Evolutionary conservation across 2,797 vertebrate genomes (phyloP), one percentile per base, ranked within the genome.

Genomic region (Stomatorhinus walkeri): DNA sequence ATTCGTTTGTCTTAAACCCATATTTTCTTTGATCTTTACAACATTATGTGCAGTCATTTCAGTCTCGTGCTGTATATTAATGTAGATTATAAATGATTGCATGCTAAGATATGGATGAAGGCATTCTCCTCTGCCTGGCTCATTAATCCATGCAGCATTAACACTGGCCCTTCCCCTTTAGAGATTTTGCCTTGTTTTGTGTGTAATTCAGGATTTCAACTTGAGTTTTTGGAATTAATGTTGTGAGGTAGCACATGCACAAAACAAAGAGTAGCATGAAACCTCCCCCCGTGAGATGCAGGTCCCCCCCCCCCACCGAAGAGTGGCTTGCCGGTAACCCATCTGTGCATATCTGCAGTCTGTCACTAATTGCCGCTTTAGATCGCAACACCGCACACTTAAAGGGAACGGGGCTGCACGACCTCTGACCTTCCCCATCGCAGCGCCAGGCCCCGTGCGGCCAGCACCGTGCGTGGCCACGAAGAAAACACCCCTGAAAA

Each of bases 341-440:
- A 68, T 87, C 87, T 87, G 56, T 87, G 87, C 56, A n/a, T 24
- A 68, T 43, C n/a, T 68, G 49, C 22, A 64, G 87, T 48, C 56
- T 87, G 87, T 87, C 56, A 22, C 59, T 87, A 87, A 87, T 87
- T 87, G 87, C 87, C 2, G 22, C 16, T 87, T 87, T 22, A 87
- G 59, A 36, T 43, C 54, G 7, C 19, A 43, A 43, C 54, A 14
- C 2, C 32, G 32, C 24, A 46, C 86, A 9, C 28, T 61, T 43
- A 40, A 46, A 43, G 19, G 36, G 52, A 87, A 43, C 7, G 16
- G 36, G 28, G 87, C 40, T 19, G 36, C 32, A 40, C 51, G 22
- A 7, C 19, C 40, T 46, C 32, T 86, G 51, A 36, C 85, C 51
- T 43, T 32, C 86, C 36, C 19, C 84, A 7, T 87, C 22, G n/a